These are phyloP conservation scores for Spilogale gracilis DNA, from an alignment of 2,113 vertebrate species.

Conservation along the genomic window DNA sequence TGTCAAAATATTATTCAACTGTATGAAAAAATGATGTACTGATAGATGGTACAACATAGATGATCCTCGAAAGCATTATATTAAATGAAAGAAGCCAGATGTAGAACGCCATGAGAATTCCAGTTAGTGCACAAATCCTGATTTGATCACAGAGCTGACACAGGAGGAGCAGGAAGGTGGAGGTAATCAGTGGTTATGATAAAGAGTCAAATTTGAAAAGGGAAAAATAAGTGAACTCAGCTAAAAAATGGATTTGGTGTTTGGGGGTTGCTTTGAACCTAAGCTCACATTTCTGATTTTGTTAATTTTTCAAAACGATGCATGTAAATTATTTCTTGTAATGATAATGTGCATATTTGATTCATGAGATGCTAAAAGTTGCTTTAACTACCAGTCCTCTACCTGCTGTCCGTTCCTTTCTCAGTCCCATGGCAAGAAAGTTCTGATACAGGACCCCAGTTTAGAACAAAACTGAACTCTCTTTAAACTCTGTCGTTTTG, in stretches of 20 bases:
- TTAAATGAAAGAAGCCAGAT: neutral
- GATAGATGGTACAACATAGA: neutral
- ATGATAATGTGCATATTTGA: neutral
- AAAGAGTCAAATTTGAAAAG: neutral
- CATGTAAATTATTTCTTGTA: neutral
- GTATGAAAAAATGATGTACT: neutral
- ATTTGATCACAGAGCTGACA: neutral
- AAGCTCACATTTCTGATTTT: neutral
- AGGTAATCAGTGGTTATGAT: neutral
- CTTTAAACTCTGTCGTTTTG: neutral
- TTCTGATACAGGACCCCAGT: neutral
- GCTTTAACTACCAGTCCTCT: neutral
- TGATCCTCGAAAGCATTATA: neutral
- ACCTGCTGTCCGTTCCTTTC: neutral
- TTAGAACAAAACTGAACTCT: neutral
- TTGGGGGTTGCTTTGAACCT: neutral
- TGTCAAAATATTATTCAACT: neutral
- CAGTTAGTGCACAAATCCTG: neutral
- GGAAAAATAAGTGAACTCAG: neutral
- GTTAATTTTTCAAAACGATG: conserved; percentile 2
- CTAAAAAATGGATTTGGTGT: neutral
- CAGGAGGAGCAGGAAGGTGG: neutral
- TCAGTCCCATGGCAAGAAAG: neutral
- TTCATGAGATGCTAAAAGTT: neutral
- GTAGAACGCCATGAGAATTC: neutral